Evolutionary conservation across 2,113 vertebrate species (phyloP), one percentile per base, ranked within the genome.

Genomic region (Ailuropoda melanoleuca): DNA sequence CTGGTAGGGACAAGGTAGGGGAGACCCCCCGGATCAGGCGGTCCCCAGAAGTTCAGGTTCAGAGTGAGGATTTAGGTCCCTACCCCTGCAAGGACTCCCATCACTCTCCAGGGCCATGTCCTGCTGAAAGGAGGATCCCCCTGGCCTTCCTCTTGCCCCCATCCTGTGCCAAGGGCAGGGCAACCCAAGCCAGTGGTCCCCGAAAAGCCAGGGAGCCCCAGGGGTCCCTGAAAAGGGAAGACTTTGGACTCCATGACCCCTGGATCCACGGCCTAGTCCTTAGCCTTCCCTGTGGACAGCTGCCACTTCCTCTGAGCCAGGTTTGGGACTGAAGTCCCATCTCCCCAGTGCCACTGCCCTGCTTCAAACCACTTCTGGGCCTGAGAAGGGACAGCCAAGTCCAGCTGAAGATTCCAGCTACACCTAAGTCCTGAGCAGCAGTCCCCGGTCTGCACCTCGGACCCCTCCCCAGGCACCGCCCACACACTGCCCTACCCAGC

Each of bases 371-470:
- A 15, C 50, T 72, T 64, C 46, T 78, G 23, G 48, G 37, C 60
- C 48, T 62, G 48, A 83, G 53, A 62, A 78, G 53, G 55, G 68
- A 29, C 53, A 37, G 55, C 8, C 31, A 34, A 23, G 39, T 50
- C 62, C 18, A 50, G 43, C 48, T 0, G 6, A 14, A 56, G 31
- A 11, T 58, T 50, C n/a, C 78, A 58, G 46, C 15, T 83, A 2
- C 37, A 55, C 34, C 80, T 23, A 5, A 77, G 88, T 50, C 50
- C 48, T 58, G 15, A 56, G 31, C 34, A 0, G 0, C 0, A 1
- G 13, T 29, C 34, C 48, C 55, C 0, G 0, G 53, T 13, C 39
- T 55, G 31, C 13, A 26, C 37, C 60, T 46, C 29, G 0, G 0
- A 9, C 1, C 6, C 48, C 6, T 39, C n/a, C 19, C 39, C 39